These are phyloP conservation scores for Beroe forskalii DNA, from an alignment of 37 sponge, comb jelly and placozoan species.

Conservation along the genomic window DNA sequence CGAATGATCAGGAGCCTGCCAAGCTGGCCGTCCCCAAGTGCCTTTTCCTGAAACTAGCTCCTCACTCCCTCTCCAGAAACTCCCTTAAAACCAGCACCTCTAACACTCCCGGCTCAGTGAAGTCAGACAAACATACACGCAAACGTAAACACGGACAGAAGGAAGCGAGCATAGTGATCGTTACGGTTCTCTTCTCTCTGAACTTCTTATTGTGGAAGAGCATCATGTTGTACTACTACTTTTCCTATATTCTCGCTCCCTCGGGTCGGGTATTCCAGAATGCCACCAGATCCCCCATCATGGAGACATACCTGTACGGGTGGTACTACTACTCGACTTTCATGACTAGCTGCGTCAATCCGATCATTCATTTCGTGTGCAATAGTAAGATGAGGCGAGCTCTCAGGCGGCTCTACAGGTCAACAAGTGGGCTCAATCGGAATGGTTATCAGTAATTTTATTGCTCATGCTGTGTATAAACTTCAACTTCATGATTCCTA, in stretches of 20 bases:
- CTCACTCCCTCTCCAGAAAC: not conserved
- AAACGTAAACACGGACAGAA: not conserved
- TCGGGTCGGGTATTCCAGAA: not conserved
- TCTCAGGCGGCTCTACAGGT: not conserved
- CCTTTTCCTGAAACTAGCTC: not conserved
- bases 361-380: constrained; percentile 61
- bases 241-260: not conserved
- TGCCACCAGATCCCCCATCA: not conserved
- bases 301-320: constrained; percentile 11
- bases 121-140: not conserved
- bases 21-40: not conserved
- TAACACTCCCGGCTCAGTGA: not conserved
- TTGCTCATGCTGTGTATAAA: too few relatives aligned
- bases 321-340: constrained; percentile 49
- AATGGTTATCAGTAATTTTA: not conserved
- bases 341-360: constrained; percentile 47
- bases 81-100: not conserved
- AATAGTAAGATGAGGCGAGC: not conserved
- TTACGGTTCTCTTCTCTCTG: constrained; percentile 1
- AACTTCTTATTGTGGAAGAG: constrained; percentile 39
- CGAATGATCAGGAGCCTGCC: not conserved
- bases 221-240: constrained; percentile 35
- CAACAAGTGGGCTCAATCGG: not conserved
- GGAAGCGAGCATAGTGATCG: not conserved
- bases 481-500: too few relatives aligned